A percentile compares a stretch with the other conserved stretches of the same genome.
These are phyloP conservation scores for Pollimyrus isidori DNA, from an alignment of 2,113 vertebrate genomes.

Conservation along the genomic window DNA sequence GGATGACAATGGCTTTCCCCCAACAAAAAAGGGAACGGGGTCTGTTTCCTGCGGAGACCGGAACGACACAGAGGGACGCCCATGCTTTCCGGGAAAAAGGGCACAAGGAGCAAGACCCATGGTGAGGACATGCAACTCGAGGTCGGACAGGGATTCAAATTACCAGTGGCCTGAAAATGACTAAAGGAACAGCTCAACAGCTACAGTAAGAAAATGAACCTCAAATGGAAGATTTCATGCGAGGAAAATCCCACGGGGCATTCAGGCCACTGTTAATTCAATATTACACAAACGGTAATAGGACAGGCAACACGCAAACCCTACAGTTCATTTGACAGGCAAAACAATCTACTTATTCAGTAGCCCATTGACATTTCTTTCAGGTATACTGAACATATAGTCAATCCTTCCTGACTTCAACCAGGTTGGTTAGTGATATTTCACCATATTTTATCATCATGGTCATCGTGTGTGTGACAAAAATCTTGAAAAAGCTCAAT, in stretches of 20 bases:
- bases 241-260: conserved; percentile 17
- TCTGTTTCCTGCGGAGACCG: conserved; percentile 23
- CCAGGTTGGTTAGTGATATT: neutral
- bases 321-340: neutral
- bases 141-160: conserved; percentile 27
- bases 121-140: conserved; percentile 56
- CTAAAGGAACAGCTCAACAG: conserved; percentile 12
- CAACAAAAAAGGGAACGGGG: conserved; percentile 6
- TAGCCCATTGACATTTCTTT: neutral
- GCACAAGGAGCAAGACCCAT: conserved; percentile 35
- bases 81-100: conserved; percentile 34
- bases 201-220: neutral
- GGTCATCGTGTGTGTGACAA: neutral
- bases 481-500: neutral
- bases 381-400: neutral
- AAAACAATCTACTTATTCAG: neutral
- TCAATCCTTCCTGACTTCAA: neutral
- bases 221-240: conserved; percentile 24
- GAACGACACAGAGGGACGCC: conserved; percentile 25
- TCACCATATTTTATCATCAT: no score
- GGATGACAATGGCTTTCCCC: conserved; percentile 29
- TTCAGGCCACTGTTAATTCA: conserved; percentile 47
- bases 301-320: conserved; percentile 7
- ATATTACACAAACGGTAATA: conserved; percentile 16
- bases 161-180: conserved; percentile 44